These are phyloP conservation scores for Scaptomyza montana DNA, from an alignment of 1,140 invertebrate species.

Conservation along the genomic window DNA sequence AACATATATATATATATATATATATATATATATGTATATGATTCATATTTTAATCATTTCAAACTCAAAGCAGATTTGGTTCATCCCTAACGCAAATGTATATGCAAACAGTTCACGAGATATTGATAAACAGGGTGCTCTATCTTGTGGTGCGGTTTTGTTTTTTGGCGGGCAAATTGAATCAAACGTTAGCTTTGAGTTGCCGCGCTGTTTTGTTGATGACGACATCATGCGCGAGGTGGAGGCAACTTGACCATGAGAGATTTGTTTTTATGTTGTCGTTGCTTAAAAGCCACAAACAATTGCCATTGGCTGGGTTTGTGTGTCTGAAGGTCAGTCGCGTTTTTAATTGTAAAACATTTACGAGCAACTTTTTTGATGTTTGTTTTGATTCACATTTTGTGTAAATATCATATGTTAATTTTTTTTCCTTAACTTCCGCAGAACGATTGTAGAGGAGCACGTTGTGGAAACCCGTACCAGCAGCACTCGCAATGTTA, in stretches of 20 bases:
- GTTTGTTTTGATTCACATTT: slow-evolving; percentile 65
- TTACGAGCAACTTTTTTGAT: slow-evolving; percentile 54
- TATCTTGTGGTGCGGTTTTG: neutral
- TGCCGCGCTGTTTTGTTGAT: slow-evolving; percentile 41
- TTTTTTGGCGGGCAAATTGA: slow-evolving; percentile 40
- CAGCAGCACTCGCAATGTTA: slow-evolving; percentile 15
- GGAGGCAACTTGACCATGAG: slow-evolving; percentile 37
- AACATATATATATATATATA: too few relatives aligned
- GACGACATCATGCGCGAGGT: slow-evolving; percentile 57
- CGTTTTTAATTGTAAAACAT: slow-evolving; percentile 43
- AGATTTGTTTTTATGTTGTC: slow-evolving; percentile 47
- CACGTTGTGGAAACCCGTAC: slow-evolving; percentile 53
- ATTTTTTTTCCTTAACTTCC: slow-evolving; percentile 19
- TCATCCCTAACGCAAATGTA: slow-evolving; percentile 17
- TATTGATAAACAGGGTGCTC: slow-evolving; percentile 10
- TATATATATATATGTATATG: too few relatives aligned
- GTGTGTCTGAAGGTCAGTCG: slow-evolving; percentile 54
- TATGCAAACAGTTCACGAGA: neutral
- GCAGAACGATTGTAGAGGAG: slow-evolving; percentile 78
- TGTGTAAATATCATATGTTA: slow-evolving; percentile 24
- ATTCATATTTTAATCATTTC: neutral
- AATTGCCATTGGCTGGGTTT: slow-evolving; percentile 23
- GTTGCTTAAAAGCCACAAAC: slow-evolving; percentile 36
- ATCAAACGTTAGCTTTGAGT: slow-evolving; percentile 25
- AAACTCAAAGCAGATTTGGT: neutral